Conservation (phyloP, 2,113 vertebrate genomes). For the Galeopterus variegatus region DNA sequence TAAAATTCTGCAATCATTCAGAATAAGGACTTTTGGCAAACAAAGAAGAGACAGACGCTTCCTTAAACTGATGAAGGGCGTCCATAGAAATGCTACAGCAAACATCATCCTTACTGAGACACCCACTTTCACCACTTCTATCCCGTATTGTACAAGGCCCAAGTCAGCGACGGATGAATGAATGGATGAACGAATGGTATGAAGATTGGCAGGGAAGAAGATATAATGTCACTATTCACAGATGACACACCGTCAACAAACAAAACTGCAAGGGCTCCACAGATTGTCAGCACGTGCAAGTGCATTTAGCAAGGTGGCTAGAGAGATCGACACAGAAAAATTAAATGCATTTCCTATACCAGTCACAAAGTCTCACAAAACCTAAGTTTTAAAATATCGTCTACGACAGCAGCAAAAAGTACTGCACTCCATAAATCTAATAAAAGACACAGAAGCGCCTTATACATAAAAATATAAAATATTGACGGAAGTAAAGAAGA, state of each 20-base stretch:
- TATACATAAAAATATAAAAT: neutral
- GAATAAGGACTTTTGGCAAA: neutral
- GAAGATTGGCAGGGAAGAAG: neutral
- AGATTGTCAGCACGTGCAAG: accelerated
- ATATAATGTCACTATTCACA: accelerated
- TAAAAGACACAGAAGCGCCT: neutral
- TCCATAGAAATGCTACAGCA: neutral
- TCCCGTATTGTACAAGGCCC: accelerated
- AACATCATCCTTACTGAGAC: accelerated
- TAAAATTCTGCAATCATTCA: neutral
- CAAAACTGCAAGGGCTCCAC: neutral
- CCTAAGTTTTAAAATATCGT: neutral
- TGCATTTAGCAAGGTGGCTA: accelerated
- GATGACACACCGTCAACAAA: accelerated
- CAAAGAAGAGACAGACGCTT: neutral
- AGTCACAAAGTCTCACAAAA: neutral
- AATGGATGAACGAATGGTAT: neutral
- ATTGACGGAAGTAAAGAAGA: neutral
- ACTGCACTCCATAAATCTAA: neutral
- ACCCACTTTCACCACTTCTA: accelerated
- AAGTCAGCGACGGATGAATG: neutral
- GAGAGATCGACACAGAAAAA: neutral
- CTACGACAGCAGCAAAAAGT: neutral
- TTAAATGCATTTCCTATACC: accelerated
- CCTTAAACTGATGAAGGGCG: neutral